These are phyloP conservation scores for Microchirus variegatus DNA, from an alignment of 2,797 vertebrate genomes.

Conservation along the genomic window DNA sequence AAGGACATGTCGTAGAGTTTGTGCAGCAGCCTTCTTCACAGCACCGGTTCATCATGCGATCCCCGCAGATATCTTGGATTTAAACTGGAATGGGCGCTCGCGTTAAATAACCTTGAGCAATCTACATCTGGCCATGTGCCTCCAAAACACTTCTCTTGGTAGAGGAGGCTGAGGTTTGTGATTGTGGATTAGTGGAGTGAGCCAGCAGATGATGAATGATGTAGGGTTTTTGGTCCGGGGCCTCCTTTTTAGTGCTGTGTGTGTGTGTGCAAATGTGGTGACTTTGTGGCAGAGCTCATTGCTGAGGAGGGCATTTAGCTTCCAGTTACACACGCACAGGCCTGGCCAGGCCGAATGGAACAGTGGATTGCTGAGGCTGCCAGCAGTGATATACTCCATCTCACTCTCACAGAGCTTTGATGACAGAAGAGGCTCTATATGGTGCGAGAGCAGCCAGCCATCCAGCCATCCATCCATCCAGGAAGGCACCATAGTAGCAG, in stretches of 20 bases:
- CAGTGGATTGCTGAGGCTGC: slow-evolving; percentile 50
- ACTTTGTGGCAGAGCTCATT: slow-evolving; percentile 63
- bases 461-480: slow-evolving; percentile 50
- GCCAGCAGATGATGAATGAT: slow-evolving; percentile 76
- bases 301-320: slow-evolving; percentile 67
- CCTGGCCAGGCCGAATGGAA: slow-evolving; percentile 65
- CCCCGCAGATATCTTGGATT: slow-evolving; percentile 51
- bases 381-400: slow-evolving; percentile 57
- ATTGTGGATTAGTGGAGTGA: slow-evolving; percentile 64
- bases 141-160: slow-evolving; percentile 61
- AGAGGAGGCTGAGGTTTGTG: slow-evolving; percentile 66
- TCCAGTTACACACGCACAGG: slow-evolving; percentile 62
- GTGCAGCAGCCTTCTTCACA: slow-evolving; percentile 35
- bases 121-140: slow-evolving; percentile 59
- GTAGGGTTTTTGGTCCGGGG: slow-evolving; percentile 63
- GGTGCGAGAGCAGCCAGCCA: slow-evolving; percentile 41
- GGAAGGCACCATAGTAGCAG: slow-evolving; percentile 63
- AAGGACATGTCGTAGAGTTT: slow-evolving; percentile 34
- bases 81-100: slow-evolving; percentile 30
- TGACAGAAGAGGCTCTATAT: slow-evolving; percentile 51
- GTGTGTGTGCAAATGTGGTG: slow-evolving; percentile 50
- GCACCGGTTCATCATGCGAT: slow-evolving; percentile 39
- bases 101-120: slow-evolving; percentile 54
- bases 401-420: slow-evolving; percentile 60
- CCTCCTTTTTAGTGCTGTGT: slow-evolving; percentile 41